Base-by-base conservation (phyloP, 2,888 invertebrate species). In the Aromia moschata region DNA sequence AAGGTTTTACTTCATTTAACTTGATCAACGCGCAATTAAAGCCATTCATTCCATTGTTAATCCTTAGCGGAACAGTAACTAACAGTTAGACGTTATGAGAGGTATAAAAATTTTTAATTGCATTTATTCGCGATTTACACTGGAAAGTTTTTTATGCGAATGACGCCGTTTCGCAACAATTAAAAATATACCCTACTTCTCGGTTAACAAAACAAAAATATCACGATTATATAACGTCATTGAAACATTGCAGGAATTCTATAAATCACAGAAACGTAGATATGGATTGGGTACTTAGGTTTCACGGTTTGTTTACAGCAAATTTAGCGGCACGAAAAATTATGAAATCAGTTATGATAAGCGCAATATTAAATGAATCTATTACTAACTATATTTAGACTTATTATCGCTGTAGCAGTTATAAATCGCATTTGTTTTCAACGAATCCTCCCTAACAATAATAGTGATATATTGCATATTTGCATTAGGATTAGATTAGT, bases 171-270 rank as follows among this genome's bases (percentile, higher is more conserved):
- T 46, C 33, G 33, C 9, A 46, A 33, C 33, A 4, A 10, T 15
- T 16, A 25, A 3, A 7, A 31, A 33, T 30, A 46, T 33, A 33
- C 31, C 31, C n/a, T 33, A 4, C 16, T 4, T 33, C 15, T 46
- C 31, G 31, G 17, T 12, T 16, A 18, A 36, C 11, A 25, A 25
- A 25, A 25, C 4, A 7, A 25, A 25, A 7, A 7, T 5, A 7
- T 5, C 7, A 5, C 7, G 25, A 14, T 47, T 47, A 37, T 37
- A 47, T 37, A 47, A 47, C 14, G 18, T 18, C 17, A 47, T 47
- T 47, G 37, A 47, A 37, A 36, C 37, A 47, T 47, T 47, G 47
- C 47, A 37, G 11, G 43, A 43, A 43, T 20, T 43, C 25, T 43
- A 20, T 20, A 12, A 36, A 36, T 36, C 33, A 36, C 16, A 31